phyloP scores from a whole-genome alignment of 2,888 invertebrate genomes.

The Notocelia uddmanniana region DNA sequence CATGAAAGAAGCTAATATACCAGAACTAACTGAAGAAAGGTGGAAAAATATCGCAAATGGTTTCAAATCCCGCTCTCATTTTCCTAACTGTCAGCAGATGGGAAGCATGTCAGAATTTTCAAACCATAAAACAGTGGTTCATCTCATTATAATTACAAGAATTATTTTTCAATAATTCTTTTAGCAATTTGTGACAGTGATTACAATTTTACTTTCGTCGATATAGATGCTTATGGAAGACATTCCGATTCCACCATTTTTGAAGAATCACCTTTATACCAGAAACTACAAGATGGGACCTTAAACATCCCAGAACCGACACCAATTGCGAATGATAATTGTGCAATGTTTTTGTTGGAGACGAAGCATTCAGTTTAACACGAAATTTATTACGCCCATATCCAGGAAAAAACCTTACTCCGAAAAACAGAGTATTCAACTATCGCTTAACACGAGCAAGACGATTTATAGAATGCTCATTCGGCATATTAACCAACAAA shows the following conservation, averaged over 20 bases:
- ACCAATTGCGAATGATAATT: constrained; percentile 4
- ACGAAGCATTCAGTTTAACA: constrained; percentile 7
- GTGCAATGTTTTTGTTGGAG: constrained; percentile 3
- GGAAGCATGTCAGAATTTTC: constrained; percentile 46
- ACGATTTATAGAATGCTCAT: constrained; percentile 36
- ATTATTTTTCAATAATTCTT: constrained; percentile 51
- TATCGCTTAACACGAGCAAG: constrained; percentile 36
- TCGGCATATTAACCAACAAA: constrained; percentile 36
- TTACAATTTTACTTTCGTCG: constrained; percentile 50
- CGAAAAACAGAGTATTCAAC: constrained; percentile 8
- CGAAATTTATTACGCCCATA: constrained; percentile 8
- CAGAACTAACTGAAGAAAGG: constrained; percentile 47
- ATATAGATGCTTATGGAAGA: constrained; percentile 45
- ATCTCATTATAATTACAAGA: constrained; percentile 49
- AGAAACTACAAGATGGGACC: constrained; percentile 8
- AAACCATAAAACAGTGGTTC: constrained; percentile 50
- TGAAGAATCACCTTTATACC: constrained; percentile 23
- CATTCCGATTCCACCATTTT: constrained; percentile 35
- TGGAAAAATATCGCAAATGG: constrained; percentile 49
- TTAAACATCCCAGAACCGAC: constrained; percentile 8
- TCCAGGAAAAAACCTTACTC: constrained; percentile 6
- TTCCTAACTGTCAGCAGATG: constrained; percentile 49
- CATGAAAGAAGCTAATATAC: constrained; percentile 48
- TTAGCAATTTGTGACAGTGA: constrained; percentile 50
- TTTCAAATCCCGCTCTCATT: constrained; percentile 50